Conservation (phyloP, 64 coral and sea anemone genomes). For the Actinia tenebrosa region DNA sequence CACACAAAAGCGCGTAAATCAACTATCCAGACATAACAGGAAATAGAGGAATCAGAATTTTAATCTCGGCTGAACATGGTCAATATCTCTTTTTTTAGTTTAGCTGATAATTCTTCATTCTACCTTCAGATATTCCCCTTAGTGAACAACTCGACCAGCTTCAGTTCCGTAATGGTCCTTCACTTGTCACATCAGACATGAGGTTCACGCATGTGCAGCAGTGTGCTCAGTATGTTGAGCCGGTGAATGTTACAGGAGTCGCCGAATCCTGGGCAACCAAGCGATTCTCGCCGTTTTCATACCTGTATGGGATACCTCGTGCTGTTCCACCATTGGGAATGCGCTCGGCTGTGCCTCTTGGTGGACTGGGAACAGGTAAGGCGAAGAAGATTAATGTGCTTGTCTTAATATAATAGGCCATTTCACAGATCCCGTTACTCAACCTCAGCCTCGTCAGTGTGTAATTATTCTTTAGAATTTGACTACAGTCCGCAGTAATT, state of each 20-base stretch:
- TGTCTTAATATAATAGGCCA: not conserved
- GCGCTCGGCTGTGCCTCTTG: slow-evolving; percentile 87
- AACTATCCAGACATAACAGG: no score
- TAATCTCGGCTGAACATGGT: not conserved
- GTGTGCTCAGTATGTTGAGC: slow-evolving; percentile 71
- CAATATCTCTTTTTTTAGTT: no score
- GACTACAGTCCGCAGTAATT: no score
- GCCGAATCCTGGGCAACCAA: slow-evolving; percentile 48
- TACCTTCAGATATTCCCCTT: slow-evolving; percentile 34
- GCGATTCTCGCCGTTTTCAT: slow-evolving; percentile 55
- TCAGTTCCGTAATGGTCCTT: slow-evolving; percentile 76
- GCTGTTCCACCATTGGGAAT: slow-evolving; percentile 67
- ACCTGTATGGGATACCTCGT: slow-evolving; percentile 60
- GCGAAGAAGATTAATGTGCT: not conserved
- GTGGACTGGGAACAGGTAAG: slow-evolving; percentile 87
- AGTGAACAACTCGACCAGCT: slow-evolving; percentile 53
- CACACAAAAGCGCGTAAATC: no score
- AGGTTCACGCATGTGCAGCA: slow-evolving; percentile 58
- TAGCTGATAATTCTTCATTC: no score
- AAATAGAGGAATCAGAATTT: not conserved
- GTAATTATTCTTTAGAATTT: no score
- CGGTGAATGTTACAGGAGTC: slow-evolving; percentile 55
- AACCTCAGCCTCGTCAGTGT: no score
- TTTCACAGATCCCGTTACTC: no score
- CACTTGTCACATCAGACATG: slow-evolving; percentile 51